phyloP scores from a whole-genome alignment of 2,797 vertebrate genomes.

The Valencia hispanica region DNA sequence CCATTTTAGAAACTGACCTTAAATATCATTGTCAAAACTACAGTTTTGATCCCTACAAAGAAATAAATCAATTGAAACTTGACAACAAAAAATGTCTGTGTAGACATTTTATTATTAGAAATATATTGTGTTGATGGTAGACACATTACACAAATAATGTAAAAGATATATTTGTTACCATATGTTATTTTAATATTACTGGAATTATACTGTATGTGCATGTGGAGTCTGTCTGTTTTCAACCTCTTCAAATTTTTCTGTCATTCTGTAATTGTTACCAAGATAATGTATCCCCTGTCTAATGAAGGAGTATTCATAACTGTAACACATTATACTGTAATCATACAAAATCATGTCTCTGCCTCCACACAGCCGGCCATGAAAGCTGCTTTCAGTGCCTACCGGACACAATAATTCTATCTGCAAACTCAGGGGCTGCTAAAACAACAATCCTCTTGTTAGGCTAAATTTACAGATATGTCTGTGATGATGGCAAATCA shows the following conservation, averaged over 20 bases:
- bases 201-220: neutral
- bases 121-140: neutral
- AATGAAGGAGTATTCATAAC: neutral
- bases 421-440: slow-evolving; percentile 45
- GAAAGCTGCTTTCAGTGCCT: slow-evolving; percentile 46
- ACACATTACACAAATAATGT: neutral
- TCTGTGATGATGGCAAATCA: slow-evolving; percentile 62
- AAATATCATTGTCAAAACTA: neutral
- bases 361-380: slow-evolving; percentile 21
- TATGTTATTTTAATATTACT: neutral
- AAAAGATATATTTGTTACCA: slow-evolving; percentile 2
- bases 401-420: slow-evolving; percentile 56
- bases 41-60: neutral
- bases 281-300: slow-evolving; percentile 7
- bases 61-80: neutral
- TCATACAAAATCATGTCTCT: slow-evolving; percentile 25
- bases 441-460: slow-evolving; percentile 73
- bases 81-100: neutral
- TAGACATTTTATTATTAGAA: neutral
- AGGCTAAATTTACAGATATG: slow-evolving; percentile 61
- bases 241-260: neutral
- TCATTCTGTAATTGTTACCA: slow-evolving; percentile 4
- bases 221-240: neutral
- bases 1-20: neutral
- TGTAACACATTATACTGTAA: slow-evolving; percentile 7